Evolutionary conservation across 2,797 vertebrate genomes (phyloP), one percentile per base, ranked within the genome.

Genomic region (Euthynnus affinis): DNA sequence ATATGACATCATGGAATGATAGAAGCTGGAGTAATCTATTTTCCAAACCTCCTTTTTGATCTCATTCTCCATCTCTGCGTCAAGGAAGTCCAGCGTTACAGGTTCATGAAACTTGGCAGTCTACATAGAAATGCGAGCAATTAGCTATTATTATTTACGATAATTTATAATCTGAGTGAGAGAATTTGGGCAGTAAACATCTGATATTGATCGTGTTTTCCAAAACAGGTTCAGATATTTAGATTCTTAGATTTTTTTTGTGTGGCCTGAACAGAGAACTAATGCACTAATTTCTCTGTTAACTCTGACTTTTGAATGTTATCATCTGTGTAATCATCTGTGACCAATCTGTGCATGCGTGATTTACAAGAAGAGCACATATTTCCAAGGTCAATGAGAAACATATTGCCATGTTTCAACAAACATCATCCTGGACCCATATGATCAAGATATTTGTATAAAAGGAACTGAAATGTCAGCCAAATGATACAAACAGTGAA

Each of bases 11-110:
- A 40, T 42, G 15, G 14, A 56, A 6, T 59, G 10, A 15, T 0
- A 66, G 4, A 1, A 49, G 9, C 23, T 37, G 17, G 8, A 66
- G 2, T 48, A 27, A 78, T 67, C 23, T 2, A 9, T 52, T 82
- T 71, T 68, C 52, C 87, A 80, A 86, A 95, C 95, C 96, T 97
- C 93, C 67, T 97, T 97, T 96, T 99, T 98, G 81, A 97, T 93
- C 32, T 97, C 96, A 56, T 97, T 96, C 92, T 99, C 98, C 74
- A 99, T 85, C 84, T 99, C 98, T 4, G 98, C 98, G 80, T 99
- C 98, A 76, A 99, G 94, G 89, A 99, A 99, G 95, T 99, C 98
- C 93, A 99, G 87, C 0, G 98, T 99, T 64, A 99, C 97, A 3
- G 98, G 97, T 88, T 99, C 98, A 91, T 98, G 93, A 88, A 97